A percentile compares a stretch with the other conserved stretches of the same genome.
These are phyloP conservation scores for Botrylloides violaceus DNA, from an alignment of 23 tunicate genomes.

Conservation along the genomic window DNA sequence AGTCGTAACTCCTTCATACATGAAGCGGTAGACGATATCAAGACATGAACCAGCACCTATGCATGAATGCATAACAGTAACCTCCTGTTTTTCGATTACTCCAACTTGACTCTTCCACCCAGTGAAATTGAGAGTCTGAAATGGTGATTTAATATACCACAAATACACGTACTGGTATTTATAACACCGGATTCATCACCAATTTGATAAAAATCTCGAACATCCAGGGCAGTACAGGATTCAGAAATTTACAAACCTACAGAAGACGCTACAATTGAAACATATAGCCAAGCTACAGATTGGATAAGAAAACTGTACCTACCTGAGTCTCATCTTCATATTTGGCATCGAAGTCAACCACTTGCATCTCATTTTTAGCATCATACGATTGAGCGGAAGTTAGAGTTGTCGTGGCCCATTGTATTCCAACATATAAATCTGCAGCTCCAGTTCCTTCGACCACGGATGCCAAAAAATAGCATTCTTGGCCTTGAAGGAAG, in stretches of 20 bases:
- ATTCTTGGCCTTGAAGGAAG: slow-evolving; percentile 32
- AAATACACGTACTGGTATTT: too few relatives aligned
- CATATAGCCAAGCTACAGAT: too few relatives aligned
- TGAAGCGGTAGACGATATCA: slow-evolving; percentile 4
- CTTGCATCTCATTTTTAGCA: slow-evolving; percentile 29
- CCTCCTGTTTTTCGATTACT: slow-evolving; percentile 5
- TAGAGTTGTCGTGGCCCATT: slow-evolving; percentile 29
- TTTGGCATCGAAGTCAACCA: slow-evolving; percentile 20
- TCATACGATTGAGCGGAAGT: slow-evolving; percentile 22
- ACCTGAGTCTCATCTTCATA: slow-evolving; percentile 33
- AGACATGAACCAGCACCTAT: neutral
- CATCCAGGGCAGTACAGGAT: too few relatives aligned
- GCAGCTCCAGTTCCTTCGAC: slow-evolving; percentile 24
- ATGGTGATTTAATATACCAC: neutral
- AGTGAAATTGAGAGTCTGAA: slow-evolving; percentile 18
- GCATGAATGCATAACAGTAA: slow-evolving; percentile 9
- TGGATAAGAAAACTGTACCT: too few relatives aligned
- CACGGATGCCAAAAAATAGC: slow-evolving; percentile 14
- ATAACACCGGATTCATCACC: too few relatives aligned
- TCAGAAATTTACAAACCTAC: too few relatives aligned
- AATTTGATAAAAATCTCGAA: too few relatives aligned
- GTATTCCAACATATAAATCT: slow-evolving; percentile 28
- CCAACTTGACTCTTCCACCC: slow-evolving; percentile 8
- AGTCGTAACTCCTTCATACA: slow-evolving; percentile 15
- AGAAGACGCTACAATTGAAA: too few relatives aligned